Evolutionary conservation across 1,140 invertebrate species (phyloP).

Genomic region (Nebria ingens): DNA sequence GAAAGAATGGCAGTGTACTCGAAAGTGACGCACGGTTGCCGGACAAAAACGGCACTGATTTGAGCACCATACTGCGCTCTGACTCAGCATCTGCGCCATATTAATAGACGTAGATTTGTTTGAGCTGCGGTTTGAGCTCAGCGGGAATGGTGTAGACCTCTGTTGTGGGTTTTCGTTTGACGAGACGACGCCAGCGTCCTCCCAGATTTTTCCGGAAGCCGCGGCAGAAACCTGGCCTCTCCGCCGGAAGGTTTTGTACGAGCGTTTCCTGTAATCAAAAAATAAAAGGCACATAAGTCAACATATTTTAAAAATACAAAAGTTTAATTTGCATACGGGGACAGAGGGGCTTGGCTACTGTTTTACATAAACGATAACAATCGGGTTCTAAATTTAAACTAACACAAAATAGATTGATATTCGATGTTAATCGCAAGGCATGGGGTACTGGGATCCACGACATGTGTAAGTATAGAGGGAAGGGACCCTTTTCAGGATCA

Average conservation of each 20-base stretch:
- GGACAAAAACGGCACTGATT: too few species aligned
- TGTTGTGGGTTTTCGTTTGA: constrained; percentile 66
- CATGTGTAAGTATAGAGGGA: not conserved
- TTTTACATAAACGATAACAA: not conserved
- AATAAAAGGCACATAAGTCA: constrained; percentile 21
- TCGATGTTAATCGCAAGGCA: not conserved
- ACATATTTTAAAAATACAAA: too few species aligned
- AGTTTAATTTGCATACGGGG: too few species aligned
- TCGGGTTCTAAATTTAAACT: not conserved
- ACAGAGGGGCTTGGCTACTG: not conserved
- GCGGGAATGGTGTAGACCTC: constrained; percentile 75
- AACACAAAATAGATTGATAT: constrained; percentile 2
- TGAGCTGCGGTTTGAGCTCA: constrained; percentile 74
- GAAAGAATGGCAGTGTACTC: too few species aligned
- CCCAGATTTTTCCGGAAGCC: constrained; percentile 72
- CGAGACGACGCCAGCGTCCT: constrained; percentile 67
- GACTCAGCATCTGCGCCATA: too few species aligned
- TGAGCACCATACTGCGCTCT: too few species aligned
- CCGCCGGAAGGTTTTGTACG: constrained; percentile 57
- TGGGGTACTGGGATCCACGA: not conserved
- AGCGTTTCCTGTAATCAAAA: constrained; percentile 57
- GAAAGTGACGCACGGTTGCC: too few species aligned
- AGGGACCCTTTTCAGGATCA: not conserved
- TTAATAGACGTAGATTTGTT: constrained; percentile 83
- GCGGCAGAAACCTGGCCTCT: constrained; percentile 60